Evolutionary conservation across 2,888 invertebrate species (phyloP).

Genomic region (Philereme transversata): DNA sequence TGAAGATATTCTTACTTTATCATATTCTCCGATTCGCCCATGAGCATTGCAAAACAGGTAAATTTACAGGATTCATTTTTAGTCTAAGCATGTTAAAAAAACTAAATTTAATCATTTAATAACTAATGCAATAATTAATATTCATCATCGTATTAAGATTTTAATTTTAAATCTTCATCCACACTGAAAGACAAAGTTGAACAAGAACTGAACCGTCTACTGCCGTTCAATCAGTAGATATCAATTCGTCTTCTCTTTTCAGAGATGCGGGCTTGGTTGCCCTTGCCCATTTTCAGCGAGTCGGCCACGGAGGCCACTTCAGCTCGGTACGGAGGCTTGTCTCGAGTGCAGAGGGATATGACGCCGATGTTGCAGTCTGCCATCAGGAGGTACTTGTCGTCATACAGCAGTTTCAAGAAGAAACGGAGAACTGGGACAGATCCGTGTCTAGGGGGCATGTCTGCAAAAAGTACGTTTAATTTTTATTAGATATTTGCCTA

Average conservation of each 20-base stretch:
- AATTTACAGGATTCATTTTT: too few species aligned
- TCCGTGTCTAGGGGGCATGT: constrained; percentile 46
- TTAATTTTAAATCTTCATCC: too few species aligned
- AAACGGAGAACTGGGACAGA: constrained; percentile 60
- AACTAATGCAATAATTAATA: too few species aligned
- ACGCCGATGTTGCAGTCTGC: constrained; percentile 61
- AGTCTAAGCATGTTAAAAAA: too few species aligned
- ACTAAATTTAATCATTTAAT: too few species aligned
- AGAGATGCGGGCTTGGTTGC: constrained; percentile 51
- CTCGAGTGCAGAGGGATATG: constrained; percentile 45
- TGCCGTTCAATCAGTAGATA: constrained; percentile 10
- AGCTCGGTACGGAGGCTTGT: constrained; percentile 42
- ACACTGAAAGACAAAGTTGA: too few species aligned
- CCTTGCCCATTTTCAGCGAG: constrained; percentile 50
- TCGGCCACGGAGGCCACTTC: constrained; percentile 49
- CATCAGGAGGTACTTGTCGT: constrained; percentile 59
- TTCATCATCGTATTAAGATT: too few species aligned
- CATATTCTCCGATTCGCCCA: too few species aligned
- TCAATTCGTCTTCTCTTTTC: constrained; percentile 50
- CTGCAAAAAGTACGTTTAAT: constrained; percentile 39
- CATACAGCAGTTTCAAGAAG: constrained; percentile 56
- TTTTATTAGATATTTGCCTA: too few species aligned
- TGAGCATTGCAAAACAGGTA: too few species aligned
- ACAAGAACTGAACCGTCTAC: too few species aligned
- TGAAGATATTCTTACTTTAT: too few species aligned